A percentile compares a stretch with the other conserved stretches of the same genome.
Evolutionary conservation across 2,888 invertebrate species (phyloP).

Genomic region (Eilema griseolum): DNA sequence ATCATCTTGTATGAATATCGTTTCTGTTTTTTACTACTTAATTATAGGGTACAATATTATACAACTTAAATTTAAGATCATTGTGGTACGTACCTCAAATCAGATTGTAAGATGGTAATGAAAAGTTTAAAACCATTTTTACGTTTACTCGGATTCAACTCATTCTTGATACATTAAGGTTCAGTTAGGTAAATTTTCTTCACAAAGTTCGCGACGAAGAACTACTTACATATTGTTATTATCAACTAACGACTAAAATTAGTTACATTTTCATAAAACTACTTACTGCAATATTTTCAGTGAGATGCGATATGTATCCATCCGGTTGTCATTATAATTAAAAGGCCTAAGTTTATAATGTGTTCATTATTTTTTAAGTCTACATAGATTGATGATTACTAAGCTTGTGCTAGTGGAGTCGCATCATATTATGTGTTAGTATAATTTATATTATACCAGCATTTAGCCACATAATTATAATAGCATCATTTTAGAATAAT

Average conservation of each 20-base stretch:
- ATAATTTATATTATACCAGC: constrained; percentile 9
- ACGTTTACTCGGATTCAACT: too few species aligned
- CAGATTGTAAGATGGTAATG: too few species aligned
- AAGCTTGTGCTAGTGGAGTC: not conserved
- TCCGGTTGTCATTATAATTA: not conserved
- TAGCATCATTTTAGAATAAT: constrained; percentile 9
- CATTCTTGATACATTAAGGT: not conserved
- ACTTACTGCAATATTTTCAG: not conserved
- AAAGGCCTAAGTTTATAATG: constrained; percentile 20
- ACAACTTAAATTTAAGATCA: too few species aligned
- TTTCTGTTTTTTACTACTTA: too few species aligned
- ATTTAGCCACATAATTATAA: constrained; percentile 19
- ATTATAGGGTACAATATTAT: too few species aligned
- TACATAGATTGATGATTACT: constrained; percentile 2
- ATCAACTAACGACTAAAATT: not conserved
- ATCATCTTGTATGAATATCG: not conserved
- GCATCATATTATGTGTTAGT: not conserved
- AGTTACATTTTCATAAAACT: not conserved
- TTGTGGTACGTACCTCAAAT: not conserved
- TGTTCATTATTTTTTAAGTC: constrained; percentile 29
- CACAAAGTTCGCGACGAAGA: not conserved
- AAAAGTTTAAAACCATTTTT: too few species aligned
- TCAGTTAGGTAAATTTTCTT: not conserved
- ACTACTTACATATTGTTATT: not conserved
- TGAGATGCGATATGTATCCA: not conserved